These are phyloP conservation scores for Anarrhichthys ocellatus DNA, from an alignment of 2,113 vertebrate genomes.

Conservation along the genomic window DNA sequence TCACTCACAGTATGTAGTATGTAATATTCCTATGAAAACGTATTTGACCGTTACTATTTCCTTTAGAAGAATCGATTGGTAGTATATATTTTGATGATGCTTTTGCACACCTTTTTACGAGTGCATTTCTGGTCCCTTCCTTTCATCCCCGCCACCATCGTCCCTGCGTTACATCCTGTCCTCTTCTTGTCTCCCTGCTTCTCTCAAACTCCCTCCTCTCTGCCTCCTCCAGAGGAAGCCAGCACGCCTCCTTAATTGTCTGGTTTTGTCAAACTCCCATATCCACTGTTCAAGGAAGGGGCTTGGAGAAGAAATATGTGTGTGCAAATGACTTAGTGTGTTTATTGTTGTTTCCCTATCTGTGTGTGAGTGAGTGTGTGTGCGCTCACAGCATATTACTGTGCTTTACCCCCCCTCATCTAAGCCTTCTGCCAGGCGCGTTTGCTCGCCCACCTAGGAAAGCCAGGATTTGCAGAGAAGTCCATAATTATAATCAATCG, in stretches of 20 bases:
- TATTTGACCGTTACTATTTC: neutral
- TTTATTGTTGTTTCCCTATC: slow-evolving; percentile 16
- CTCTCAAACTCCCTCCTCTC: slow-evolving; percentile 40
- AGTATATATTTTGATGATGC: neutral
- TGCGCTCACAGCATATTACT: slow-evolving; percentile 23
- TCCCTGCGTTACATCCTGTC: slow-evolving; percentile 22
- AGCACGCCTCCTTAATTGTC: slow-evolving; percentile 64
- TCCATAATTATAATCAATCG: slow-evolving; percentile 69
- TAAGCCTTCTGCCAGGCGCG: slow-evolving; percentile 29
- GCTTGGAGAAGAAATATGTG: slow-evolving; percentile 13
- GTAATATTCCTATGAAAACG: neutral
- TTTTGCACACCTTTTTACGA: neutral
- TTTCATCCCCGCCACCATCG: slow-evolving; percentile 13
- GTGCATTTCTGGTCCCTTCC: neutral
- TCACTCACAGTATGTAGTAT: neutral
- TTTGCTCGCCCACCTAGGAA: slow-evolving; percentile 58
- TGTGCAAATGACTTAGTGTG: slow-evolving; percentile 14
- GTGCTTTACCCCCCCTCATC: slow-evolving; percentile 39
- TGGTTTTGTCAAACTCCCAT: slow-evolving; percentile 61
- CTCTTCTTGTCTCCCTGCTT: slow-evolving; percentile 25
- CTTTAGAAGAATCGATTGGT: neutral
- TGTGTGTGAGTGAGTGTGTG: slow-evolving; percentile 1
- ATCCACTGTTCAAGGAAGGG: slow-evolving; percentile 42
- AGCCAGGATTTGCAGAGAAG: slow-evolving; percentile 57
- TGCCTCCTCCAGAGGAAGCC: slow-evolving; percentile 40